These are phyloP conservation scores for Myoxocephalus aenaeus DNA, from an alignment of 2,797 vertebrate genomes.

Conservation along the genomic window DNA sequence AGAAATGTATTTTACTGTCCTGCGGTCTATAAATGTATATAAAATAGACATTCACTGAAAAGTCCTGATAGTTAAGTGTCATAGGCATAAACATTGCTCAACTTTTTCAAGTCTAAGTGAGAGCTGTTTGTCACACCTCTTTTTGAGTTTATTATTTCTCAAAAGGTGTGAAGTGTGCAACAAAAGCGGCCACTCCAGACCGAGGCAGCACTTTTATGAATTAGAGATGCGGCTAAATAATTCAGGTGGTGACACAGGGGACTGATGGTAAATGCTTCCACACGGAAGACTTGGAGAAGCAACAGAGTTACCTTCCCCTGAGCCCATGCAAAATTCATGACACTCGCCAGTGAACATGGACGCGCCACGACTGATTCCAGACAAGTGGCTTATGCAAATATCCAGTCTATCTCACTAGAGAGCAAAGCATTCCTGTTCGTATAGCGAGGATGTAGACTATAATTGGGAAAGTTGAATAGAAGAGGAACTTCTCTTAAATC, in stretches of 20 bases:
- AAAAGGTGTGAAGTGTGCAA: slow-evolving; percentile 73
- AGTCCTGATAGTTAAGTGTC: background rate
- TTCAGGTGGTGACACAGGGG: slow-evolving; percentile 80
- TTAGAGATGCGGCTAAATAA: slow-evolving; percentile 85
- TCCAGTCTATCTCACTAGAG: background rate
- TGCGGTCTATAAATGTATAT: slow-evolving; percentile 3
- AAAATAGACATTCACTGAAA: slow-evolving; percentile 7
- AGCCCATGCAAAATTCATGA: slow-evolving; percentile 80
- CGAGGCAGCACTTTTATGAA: slow-evolving; percentile 75
- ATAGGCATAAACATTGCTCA: background rate
- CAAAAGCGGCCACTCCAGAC: slow-evolving; percentile 40
- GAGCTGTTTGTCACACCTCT: slow-evolving; percentile 15
- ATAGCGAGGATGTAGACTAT: background rate
- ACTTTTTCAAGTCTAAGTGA: background rate
- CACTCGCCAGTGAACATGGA: slow-evolving; percentile 58
- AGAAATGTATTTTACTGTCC: background rate
- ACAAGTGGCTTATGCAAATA: slow-evolving; percentile 53
- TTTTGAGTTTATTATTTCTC: slow-evolving; percentile 26
- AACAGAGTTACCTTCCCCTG: slow-evolving; percentile 78
- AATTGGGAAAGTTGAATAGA: slow-evolving; percentile 3
- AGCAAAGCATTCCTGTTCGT: slow-evolving; percentile 29
- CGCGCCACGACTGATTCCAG: slow-evolving; percentile 46
- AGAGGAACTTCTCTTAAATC: background rate
- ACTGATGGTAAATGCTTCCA: slow-evolving; percentile 83
- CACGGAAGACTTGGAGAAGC: slow-evolving; percentile 77